Conservation (phyloP, 1,140 invertebrate species). For the Bombyx mandarina region DNA sequence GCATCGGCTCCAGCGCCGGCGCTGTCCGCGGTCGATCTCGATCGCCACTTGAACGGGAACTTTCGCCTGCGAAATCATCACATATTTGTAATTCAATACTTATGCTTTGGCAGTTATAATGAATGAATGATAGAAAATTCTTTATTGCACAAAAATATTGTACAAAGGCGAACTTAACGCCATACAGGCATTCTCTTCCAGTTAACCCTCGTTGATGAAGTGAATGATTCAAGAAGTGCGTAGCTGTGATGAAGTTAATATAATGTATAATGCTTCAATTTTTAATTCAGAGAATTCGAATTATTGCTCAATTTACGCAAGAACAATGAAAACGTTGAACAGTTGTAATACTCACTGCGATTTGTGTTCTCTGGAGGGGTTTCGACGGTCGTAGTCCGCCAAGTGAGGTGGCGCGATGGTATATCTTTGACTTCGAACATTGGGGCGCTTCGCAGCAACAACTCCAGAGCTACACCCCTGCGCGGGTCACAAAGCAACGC, state of each 20-base stretch:
- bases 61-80: slow-evolving; percentile 28
- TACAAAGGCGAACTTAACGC: too few species aligned
- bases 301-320: too few species aligned
- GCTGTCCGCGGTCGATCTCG: slow-evolving; percentile 46
- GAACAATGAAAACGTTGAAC: too few species aligned
- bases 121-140: too few species aligned
- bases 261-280: too few species aligned
- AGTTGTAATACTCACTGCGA: slow-evolving; percentile 20
- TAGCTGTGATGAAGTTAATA: too few species aligned
- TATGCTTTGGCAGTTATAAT: too few species aligned
- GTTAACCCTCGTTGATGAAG: too few species aligned
- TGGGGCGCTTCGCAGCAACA: slow-evolving; percentile 82
- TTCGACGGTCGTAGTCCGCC: slow-evolving; percentile 17
- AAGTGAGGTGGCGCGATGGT: slow-evolving; percentile 46
- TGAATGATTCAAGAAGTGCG: too few species aligned
- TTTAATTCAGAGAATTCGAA: too few species aligned
- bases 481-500: slow-evolving; percentile 65
- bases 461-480: slow-evolving; percentile 84
- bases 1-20: slow-evolving; percentile 58
- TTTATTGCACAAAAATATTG: too few species aligned
- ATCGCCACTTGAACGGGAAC: slow-evolving; percentile 39
- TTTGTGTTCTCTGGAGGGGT: slow-evolving; percentile 17
- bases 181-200: too few species aligned
- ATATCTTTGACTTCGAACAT: slow-evolving; percentile 67
- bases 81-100: neutral